Evolutionary conservation across 30 jellyfish, hydroid and myxozoan species (phyloP).

Genomic region (Aurelia sp.): DNA sequence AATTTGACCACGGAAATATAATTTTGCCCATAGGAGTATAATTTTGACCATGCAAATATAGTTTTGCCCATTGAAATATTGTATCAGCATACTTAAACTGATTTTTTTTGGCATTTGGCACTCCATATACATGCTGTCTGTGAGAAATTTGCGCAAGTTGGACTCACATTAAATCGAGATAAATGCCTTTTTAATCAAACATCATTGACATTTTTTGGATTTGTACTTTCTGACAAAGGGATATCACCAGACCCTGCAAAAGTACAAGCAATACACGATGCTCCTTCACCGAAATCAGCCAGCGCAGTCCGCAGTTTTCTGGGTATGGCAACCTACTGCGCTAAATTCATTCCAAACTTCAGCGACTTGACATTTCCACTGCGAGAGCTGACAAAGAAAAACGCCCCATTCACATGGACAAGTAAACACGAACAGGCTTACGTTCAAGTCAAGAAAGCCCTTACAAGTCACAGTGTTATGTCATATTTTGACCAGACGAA

Average conservation of each 20-base stretch:
- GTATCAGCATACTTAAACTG: too few relatives aligned
- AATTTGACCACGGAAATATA: too few relatives aligned
- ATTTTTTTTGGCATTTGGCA: too few relatives aligned
- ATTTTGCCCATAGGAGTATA: too few relatives aligned
- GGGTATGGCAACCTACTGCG: neutral
- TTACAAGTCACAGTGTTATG: slow-evolving; percentile 39
- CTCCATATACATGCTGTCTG: too few relatives aligned
- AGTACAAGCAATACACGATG: slow-evolving; percentile 36
- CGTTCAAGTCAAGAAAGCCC: slow-evolving; percentile 25
- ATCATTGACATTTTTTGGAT: slow-evolving; percentile 56
- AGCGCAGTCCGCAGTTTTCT: too few relatives aligned
- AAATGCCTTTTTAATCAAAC: slow-evolving; percentile 55
- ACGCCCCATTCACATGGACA: slow-evolving; percentile 62
- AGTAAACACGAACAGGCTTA: slow-evolving; percentile 19
- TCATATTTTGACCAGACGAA: slow-evolving; percentile 33
- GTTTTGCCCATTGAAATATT: too few relatives aligned
- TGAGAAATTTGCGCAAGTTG: slow-evolving; percentile 42
- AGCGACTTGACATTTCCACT: slow-evolving; percentile 38
- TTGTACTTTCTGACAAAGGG: slow-evolving; percentile 66
- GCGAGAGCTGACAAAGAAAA: slow-evolving; percentile 53
- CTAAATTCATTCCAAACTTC: slow-evolving; percentile 33
- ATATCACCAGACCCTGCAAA: slow-evolving; percentile 58
- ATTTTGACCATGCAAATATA: too few relatives aligned
- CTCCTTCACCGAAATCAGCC: slow-evolving; percentile 23
- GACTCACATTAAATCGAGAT: slow-evolving; percentile 46